Percentiles rank a stretch among this genome's conserved stretches.
phyloP scores from a whole-genome alignment of 2,888 invertebrate genomes.

The Formica aserva region DNA sequence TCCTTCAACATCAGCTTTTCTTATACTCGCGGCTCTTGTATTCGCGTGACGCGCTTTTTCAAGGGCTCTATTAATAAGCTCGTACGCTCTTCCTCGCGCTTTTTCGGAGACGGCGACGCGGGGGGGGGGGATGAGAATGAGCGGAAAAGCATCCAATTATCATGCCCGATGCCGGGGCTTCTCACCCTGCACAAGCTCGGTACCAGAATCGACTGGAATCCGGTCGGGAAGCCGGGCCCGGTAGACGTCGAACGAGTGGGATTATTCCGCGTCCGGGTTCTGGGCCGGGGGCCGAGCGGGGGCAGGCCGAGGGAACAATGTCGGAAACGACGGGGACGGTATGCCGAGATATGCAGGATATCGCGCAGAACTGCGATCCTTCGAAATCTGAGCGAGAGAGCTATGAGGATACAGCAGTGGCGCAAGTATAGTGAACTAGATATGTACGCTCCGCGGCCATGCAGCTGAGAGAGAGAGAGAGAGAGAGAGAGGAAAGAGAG shows the following conservation, averaged over 20 bases:
- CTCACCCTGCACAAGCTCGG: conserved; percentile 72
- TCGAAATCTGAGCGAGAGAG: conserved; percentile 66
- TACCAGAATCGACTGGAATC: conserved; percentile 76
- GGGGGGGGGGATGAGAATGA: neutral
- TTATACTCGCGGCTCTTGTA: neutral
- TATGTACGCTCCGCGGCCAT: conserved; percentile 66
- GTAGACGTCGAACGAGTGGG: conserved; percentile 78
- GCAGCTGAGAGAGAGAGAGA: neutral
- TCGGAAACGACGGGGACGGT: conserved; percentile 80
- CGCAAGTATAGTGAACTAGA: conserved; percentile 64
- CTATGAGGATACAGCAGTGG: conserved; percentile 60
- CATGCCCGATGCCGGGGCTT: conserved; percentile 59
- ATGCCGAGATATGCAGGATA: conserved; percentile 82
- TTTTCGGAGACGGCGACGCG: conserved; percentile 24
- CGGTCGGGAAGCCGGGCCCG: conserved; percentile 74
- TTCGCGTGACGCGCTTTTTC: conserved; percentile 58
- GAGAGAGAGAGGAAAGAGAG: conserved; percentile 20
- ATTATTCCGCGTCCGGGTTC: conserved; percentile 72
- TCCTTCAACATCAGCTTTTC: neutral
- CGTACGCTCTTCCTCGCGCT: conserved; percentile 17
- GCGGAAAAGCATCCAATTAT: conserved; percentile 67
- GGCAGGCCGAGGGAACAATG: conserved; percentile 77
- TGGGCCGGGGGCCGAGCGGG: conserved; percentile 63
- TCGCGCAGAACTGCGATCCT: conserved; percentile 79
- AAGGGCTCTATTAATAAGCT: conserved; percentile 63